A percentile compares a stretch with the other conserved stretches of the same genome.
phyloP scores from a whole-genome alignment of 2,888 invertebrate genomes.

The Pseudococcus longispinus region DNA sequence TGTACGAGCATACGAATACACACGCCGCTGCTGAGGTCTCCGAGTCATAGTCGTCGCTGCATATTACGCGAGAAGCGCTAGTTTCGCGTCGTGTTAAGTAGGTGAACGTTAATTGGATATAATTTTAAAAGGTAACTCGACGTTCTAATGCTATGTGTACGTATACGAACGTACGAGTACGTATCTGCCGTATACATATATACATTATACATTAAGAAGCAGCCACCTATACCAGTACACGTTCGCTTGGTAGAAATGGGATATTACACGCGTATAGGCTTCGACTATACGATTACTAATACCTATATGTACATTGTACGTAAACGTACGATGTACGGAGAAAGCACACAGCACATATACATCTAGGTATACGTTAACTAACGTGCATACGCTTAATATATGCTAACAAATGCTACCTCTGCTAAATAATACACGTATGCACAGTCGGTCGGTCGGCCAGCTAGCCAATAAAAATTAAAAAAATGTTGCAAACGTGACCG shows the following conservation, averaged over 20 bases:
- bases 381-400: background rate
- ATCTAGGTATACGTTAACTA: background rate
- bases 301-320: background rate
- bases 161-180: background rate
- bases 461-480: background rate
- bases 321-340: background rate
- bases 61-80: background rate
- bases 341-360: background rate
- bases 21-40: background rate
- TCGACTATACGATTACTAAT: background rate
- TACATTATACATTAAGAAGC: background rate
- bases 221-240: background rate
- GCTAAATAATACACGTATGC: background rate
- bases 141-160: background rate
- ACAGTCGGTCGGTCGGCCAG: background rate
- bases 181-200: background rate
- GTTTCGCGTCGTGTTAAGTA: conserved; percentile 23
- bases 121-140: conserved; percentile 32
- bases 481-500: background rate
- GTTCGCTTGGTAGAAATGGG: background rate
- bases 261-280: background rate
- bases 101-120: conserved; percentile 39
- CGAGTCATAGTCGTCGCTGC: background rate
- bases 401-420: conserved; percentile 2
- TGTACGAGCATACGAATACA: too few relatives aligned